Evolutionary conservation across 2,888 invertebrate genomes (phyloP), one percentile per base, ranked within the genome.

Genomic region (Trissoscelio sp.): DNA sequence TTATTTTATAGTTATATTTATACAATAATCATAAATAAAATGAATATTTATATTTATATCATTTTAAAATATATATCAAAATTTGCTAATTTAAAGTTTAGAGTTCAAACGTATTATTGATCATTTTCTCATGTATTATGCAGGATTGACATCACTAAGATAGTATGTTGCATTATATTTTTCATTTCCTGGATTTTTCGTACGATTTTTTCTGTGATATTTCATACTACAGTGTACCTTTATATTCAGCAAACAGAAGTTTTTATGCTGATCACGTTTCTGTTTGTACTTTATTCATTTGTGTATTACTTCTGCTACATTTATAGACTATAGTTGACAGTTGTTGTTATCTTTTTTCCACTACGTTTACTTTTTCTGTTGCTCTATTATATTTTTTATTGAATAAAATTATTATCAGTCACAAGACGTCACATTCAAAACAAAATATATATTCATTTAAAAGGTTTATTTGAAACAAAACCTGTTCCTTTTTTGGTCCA

Each of bases 241-340:
- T 39, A 39, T 44, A 31, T 31, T 44, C 18, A 44, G 1, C 44
- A 44, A 18, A 44, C 44, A 9, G 16, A 44, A 44, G 20, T 3
- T 18, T 20, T 18, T 18, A 44, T 44, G 44, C 18, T 44, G 44
- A 44, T 44, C 44, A 44, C 44, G 20, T 44, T 44, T 44, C 44
- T 44, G 44, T 44, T 44, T 44, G 44, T 44, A 18, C 44, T 44
- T 44, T 44, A 44, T 44, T 44, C 44, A 44, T 44, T 44, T 18
- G 16, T 44, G 18, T 44, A 44, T 44, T 44, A 44, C 9, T 44
- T 44, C 44, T 44, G n/a, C 44, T 18, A 44, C 44, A 44, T 44
- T 44, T 44, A 18, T 44, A 18, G 7, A 44, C 18, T 20, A 18
- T 20, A 44, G 44, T 18, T 44, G 44, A 44, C 44, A n/a, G n/a